A percentile compares a stretch with the other conserved stretches of the same genome.
Evolutionary conservation across 2,888 invertebrate species (phyloP).

Genomic region (Eupithecia pulchellata): DNA sequence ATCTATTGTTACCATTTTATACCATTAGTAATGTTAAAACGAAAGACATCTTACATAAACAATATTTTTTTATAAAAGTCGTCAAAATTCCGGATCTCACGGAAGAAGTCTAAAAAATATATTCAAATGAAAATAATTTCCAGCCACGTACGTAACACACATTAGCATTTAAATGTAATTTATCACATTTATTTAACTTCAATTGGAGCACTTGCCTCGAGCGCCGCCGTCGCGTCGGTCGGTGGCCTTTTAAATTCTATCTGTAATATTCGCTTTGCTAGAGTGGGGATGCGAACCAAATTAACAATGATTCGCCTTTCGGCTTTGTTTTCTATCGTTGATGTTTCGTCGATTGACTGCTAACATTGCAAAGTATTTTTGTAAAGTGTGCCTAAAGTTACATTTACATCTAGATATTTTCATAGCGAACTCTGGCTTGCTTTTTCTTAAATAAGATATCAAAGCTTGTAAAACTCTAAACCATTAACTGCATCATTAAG

Average conservation of each 20-base stretch:
- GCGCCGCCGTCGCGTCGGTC: too few species aligned
- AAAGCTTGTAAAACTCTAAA: too few species aligned
- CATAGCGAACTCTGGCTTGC: too few species aligned
- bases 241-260: conserved; percentile 33
- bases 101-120: background rate
- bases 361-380: background rate
- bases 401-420: background rate
- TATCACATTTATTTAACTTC: conserved; percentile 21
- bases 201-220: conserved; percentile 9
- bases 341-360: background rate
- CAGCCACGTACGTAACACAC: background rate
- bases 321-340: background rate
- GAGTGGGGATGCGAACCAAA: conserved; percentile 13
- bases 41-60: too few species aligned
- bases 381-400: too few species aligned
- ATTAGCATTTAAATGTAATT: conserved; percentile 26
- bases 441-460: too few species aligned
- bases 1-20: too few species aligned
- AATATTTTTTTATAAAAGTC: background rate
- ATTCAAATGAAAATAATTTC: conserved; percentile 5
- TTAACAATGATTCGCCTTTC: background rate
- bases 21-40: too few species aligned
- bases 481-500: too few species aligned
- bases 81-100: background rate
- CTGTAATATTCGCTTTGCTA: conserved; percentile 21